Conservation (phyloP, 2,888 invertebrate genomes). For the Cosmia trapezina region DNA sequence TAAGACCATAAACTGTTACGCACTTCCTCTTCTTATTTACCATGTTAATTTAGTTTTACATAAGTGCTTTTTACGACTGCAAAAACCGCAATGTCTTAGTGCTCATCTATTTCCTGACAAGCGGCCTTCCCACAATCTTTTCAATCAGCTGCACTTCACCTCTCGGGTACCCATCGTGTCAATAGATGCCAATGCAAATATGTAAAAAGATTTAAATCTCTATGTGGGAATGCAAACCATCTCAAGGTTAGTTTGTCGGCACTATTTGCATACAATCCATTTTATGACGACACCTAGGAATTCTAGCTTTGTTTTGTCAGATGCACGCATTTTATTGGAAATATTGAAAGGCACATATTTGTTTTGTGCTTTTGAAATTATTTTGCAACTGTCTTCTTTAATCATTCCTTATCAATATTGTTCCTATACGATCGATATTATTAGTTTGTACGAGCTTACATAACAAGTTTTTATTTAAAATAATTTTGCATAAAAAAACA, state of each 20-base stretch:
- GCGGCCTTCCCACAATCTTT: slow-evolving; percentile 48
- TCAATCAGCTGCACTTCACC: slow-evolving; percentile 57
- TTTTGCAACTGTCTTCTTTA: background rate
- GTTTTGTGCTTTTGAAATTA: background rate
- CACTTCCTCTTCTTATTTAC: slow-evolving; percentile 41
- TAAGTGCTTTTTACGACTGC: slow-evolving; percentile 31
- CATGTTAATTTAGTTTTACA: slow-evolving; percentile 40
- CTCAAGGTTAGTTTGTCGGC: slow-evolving; percentile 73
- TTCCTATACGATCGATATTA: too few species aligned
- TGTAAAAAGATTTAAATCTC: slow-evolving; percentile 70
- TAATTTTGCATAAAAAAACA: slow-evolving; percentile 45
- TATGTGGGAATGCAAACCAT: slow-evolving; percentile 76
- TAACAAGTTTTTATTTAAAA: slow-evolving; percentile 30
- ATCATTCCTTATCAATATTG: background rate
- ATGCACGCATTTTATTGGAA: slow-evolving; percentile 24
- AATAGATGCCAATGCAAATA: slow-evolving; percentile 71
- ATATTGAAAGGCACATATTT: slow-evolving; percentile 12
- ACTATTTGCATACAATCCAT: slow-evolving; percentile 84
- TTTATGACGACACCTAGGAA: slow-evolving; percentile 74
- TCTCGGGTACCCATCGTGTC: slow-evolving; percentile 62
- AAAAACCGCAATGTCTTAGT: slow-evolving; percentile 50
- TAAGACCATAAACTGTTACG: slow-evolving; percentile 25
- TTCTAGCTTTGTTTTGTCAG: slow-evolving; percentile 54
- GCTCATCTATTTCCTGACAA: slow-evolving; percentile 47
- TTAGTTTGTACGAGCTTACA: slow-evolving; percentile 21